phyloP scores from a whole-genome alignment of 1,140 invertebrate species.

The Subanguina moxae region DNA sequence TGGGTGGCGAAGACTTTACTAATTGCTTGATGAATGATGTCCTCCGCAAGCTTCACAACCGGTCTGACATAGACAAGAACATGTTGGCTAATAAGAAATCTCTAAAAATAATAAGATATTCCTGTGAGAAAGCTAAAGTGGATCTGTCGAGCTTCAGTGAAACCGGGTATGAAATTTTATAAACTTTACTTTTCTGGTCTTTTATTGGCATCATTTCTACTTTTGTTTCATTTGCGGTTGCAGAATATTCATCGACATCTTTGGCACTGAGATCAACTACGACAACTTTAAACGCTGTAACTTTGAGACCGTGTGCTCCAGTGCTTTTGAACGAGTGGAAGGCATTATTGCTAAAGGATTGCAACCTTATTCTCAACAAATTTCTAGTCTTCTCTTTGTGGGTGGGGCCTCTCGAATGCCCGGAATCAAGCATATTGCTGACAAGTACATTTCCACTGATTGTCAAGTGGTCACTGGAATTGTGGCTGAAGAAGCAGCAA shows the following conservation, averaged over 20 bases:
- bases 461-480: neutral
- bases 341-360: neutral
- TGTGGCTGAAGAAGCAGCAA: neutral
- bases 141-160: conserved; percentile 1
- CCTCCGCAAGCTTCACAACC: neutral
- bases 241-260: conserved; percentile 1
- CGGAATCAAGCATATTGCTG: neutral
- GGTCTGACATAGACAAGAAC: neutral
- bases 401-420: neutral
- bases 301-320: neutral
- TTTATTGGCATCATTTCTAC: no score
- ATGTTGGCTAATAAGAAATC: neutral
- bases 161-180: neutral
- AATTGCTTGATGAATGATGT: neutral
- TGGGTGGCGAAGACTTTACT: neutral
- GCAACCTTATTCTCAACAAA: neutral
- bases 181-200: no score
- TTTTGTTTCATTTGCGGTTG: neutral
- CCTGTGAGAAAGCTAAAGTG: neutral
- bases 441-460: neutral
- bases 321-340: neutral
- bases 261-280: neutral
- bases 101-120: neutral
- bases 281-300: neutral
- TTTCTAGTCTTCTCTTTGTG: neutral